Evolutionary conservation across 2,113 vertebrate species (phyloP), one percentile per base, ranked within the genome.

Genomic region (Oreocharis arfaki): DNA sequence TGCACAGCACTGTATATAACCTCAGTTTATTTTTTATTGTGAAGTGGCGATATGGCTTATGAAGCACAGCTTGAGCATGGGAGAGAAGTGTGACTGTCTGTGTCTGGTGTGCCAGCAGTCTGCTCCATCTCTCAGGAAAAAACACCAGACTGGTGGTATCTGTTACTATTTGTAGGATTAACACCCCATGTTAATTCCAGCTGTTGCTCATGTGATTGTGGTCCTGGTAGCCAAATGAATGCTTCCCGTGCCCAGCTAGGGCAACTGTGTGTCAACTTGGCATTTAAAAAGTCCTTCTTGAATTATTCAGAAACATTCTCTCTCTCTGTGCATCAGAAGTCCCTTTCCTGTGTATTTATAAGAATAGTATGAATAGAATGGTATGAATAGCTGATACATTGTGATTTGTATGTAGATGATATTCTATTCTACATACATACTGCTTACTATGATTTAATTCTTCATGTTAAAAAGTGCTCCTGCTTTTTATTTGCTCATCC

Each of bases 161-260:
- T 93, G 67, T 59, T 84, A 46, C 42, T 81, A 21, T 80, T 80
- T 94, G 75, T 74, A 44, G 50, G 47, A 77, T 94, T 93, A 96
- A 73, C 55, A 64, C 16, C 19, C 78, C 57, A 13, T 85, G 82
- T 39, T 85, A 77, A 63, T 90, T 96, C 87, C 91, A 95, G 94
- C 75, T 94, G 90, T 83, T 94, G 71, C 22, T 83, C 42, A 11
- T 59, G 42, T 64, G 27, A 11, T 50, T 74, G 55, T 73, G 35
- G 53, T 91, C 42, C 33, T 67, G 16, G 46, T 69, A 59, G 63
- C 59, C 47, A 80, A 65, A 35, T 13, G 44, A 80, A 27, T 27
- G 12, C 11, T 83, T 83, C 26, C 49, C 28, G 8, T 68, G n/a
- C 35, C 57, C 65, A 64, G 67, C 18, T 50, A n/a, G 26, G 41